Percentiles rank a stretch among this genome's conserved stretches.
Conservation (phyloP, 2,888 invertebrate genomes). For the Athetis lepigone region DNA sequence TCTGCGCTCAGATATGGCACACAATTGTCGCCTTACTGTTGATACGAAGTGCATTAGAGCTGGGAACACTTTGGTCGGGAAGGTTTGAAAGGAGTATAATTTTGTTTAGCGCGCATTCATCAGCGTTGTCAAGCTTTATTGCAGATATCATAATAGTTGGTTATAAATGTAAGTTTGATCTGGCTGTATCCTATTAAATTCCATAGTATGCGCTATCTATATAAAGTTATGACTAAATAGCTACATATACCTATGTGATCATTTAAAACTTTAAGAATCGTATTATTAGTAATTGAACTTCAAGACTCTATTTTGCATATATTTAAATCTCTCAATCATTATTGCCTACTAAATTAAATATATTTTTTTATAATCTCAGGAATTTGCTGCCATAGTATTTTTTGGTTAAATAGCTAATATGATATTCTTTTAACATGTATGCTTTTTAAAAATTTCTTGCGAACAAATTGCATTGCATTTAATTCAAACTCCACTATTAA, state of each 20-base stretch:
- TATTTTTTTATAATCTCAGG: constrained; percentile 26
- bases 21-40: not conserved
- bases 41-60: not conserved
- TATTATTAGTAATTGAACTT: constrained; percentile 30
- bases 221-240: constrained; percentile 32
- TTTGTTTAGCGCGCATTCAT: not conserved
- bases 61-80: not conserved
- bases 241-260: constrained; percentile 47
- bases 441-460: constrained; percentile 28
- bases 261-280: constrained; percentile 35
- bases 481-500: constrained; percentile 20
- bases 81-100: too few species aligned
- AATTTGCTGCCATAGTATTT: constrained; percentile 47
- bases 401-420: constrained; percentile 41
- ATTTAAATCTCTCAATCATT: constrained; percentile 29
- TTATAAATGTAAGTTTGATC: constrained; percentile 10
- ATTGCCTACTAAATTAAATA: constrained; percentile 19
- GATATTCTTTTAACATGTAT: constrained; percentile 13
- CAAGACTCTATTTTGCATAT: constrained; percentile 24
- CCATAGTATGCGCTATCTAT: constrained; percentile 20
- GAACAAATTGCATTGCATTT: constrained; percentile 47
- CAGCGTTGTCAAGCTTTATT: too few species aligned
- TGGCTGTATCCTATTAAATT: constrained; percentile 10
- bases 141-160: not conserved
- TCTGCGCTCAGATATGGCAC: constrained; percentile 1